Evolutionary conservation across 2,113 vertebrate genomes (phyloP).

Genomic region (Paedocypris sp.): DNA sequence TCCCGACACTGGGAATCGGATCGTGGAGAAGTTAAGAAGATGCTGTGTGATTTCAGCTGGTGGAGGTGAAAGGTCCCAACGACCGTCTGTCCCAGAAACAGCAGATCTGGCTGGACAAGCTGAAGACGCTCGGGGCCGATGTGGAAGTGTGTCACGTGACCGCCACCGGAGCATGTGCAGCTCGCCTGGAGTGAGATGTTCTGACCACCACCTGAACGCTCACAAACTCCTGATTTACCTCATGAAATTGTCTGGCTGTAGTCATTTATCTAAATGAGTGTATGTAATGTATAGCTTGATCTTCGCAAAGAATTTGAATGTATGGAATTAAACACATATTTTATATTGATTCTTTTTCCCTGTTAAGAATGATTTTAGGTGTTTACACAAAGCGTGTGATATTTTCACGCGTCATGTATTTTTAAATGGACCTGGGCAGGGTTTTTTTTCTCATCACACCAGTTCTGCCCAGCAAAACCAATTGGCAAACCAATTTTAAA

Average conservation of each 20-base stretch:
- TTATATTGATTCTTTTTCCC: no score
- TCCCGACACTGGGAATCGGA: background rate
- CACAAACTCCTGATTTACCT: background rate
- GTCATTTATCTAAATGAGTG: no score
- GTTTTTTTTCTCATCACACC: no score
- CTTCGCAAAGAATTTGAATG: no score
- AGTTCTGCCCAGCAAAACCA: no score
- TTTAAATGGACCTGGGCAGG: no score
- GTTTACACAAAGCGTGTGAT: no score
- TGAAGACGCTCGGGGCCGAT: constrained; percentile 71
- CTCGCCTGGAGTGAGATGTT: constrained; percentile 48
- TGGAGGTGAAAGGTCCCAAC: constrained; percentile 90
- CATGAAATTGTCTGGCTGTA: background rate
- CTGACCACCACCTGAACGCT: background rate
- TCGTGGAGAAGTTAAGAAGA: background rate
- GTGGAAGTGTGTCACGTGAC: constrained; percentile 90
- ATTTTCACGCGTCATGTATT: no score
- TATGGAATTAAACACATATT: no score
- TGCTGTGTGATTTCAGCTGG: constrained; percentile 62
- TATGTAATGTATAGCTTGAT: no score
- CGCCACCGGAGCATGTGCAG: constrained; percentile 67
- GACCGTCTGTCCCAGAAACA: constrained; percentile 90
- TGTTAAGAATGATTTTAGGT: no score
- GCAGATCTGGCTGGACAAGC: constrained; percentile 83
- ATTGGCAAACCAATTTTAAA: no score